These are phyloP conservation scores for Perccottus glenii DNA, from an alignment of 2,113 vertebrate genomes.

Conservation along the genomic window DNA sequence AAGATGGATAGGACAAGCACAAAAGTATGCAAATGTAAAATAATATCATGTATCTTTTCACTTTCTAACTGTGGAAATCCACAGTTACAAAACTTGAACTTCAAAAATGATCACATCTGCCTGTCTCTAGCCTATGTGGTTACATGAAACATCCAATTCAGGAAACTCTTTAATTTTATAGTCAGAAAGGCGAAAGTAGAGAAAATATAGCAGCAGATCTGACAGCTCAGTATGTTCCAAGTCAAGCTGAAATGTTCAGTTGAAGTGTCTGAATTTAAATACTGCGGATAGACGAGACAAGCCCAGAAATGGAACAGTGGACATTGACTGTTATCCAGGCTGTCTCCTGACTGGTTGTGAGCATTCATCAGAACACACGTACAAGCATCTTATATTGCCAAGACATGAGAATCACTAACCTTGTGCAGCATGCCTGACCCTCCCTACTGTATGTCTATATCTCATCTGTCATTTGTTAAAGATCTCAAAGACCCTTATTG, in stretches of 20 bases:
- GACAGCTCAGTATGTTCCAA: slow-evolving; percentile 56
- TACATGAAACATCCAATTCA: slow-evolving; percentile 26
- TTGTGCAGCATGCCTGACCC: neutral
- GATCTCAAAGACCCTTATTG: neutral
- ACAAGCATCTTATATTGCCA: slow-evolving; percentile 10
- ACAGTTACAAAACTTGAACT: no score
- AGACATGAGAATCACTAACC: slow-evolving; percentile 9
- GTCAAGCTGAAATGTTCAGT: slow-evolving; percentile 24
- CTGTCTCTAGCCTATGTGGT: slow-evolving; percentile 5
- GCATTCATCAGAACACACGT: slow-evolving; percentile 38
- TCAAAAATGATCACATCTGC: no score
- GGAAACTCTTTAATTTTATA: slow-evolving; percentile 44
- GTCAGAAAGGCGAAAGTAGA: slow-evolving; percentile 28
- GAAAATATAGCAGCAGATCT: slow-evolving; percentile 52
- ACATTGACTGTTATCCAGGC: slow-evolving; percentile 52
- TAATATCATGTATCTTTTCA: no score
- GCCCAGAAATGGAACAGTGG: slow-evolving; percentile 46
- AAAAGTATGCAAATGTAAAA: no score
- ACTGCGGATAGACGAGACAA: slow-evolving; percentile 33
- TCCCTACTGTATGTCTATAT: slow-evolving; percentile 12
- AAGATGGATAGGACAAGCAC: no score
- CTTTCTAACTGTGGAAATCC: no score
- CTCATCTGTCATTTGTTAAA: neutral
- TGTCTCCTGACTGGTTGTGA: slow-evolving; percentile 36
- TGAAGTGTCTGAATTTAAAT: slow-evolving; percentile 46